Conservation (phyloP, 1,140 invertebrate genomes). For the Pseudomyrmex sp. region DNA sequence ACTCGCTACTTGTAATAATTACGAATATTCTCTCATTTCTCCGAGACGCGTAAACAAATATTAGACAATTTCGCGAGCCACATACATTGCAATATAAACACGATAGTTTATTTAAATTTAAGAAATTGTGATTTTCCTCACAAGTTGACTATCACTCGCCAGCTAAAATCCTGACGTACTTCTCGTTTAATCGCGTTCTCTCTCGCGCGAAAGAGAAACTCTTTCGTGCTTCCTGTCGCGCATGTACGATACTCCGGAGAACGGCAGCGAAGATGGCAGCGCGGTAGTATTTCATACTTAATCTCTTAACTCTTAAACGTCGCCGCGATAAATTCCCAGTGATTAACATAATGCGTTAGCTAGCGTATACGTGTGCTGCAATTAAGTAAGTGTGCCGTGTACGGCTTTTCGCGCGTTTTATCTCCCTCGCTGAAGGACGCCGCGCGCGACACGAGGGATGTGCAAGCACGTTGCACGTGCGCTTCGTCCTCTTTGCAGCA, state of each 20-base stretch:
- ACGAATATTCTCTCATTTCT: not conserved
- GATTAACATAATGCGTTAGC: conserved; percentile 58
- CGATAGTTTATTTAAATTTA: not conserved
- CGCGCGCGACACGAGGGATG: conserved; percentile 13
- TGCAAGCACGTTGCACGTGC: conserved; percentile 36
- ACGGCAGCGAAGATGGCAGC: conserved; percentile 14
- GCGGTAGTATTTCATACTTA: conserved; percentile 53
- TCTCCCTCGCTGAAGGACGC: conserved; percentile 35
- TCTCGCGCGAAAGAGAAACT: not conserved
- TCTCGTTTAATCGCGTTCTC: conserved; percentile 17
- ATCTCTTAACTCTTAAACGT: conserved; percentile 61
- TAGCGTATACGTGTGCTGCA: conserved; percentile 39
- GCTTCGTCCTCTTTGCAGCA: conserved; percentile 38
- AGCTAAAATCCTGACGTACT: not conserved
- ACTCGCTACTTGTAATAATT: conserved; percentile 13
- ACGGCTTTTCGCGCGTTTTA: conserved; percentile 52
- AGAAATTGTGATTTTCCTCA: not conserved
- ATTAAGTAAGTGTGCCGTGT: conserved; percentile 56
- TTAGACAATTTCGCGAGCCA: not conserved
- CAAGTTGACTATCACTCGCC: too few relatives aligned
- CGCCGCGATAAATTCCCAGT: conserved; percentile 52
- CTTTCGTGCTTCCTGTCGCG: conserved; percentile 17
- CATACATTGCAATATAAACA: not conserved
- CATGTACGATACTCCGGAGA: conserved; percentile 24
- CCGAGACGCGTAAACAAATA: not conserved